These are phyloP conservation scores for Aphelenchoides bicaudatus DNA, from an alignment of 2,888 invertebrate genomes.

Conservation along the genomic window DNA sequence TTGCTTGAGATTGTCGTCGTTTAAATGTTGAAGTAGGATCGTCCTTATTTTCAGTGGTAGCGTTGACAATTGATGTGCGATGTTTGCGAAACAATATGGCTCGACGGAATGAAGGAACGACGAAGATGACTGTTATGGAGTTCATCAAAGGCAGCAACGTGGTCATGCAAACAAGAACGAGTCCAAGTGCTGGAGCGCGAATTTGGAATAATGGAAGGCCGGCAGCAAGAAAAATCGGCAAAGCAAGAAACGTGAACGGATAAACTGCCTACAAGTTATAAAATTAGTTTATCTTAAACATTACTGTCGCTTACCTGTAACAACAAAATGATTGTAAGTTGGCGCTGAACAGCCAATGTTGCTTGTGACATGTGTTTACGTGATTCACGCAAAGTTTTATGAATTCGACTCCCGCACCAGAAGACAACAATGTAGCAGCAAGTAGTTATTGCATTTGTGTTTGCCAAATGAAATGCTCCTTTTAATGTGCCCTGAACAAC, in stretches of 20 bases:
- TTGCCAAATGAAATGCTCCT: slow-evolving; percentile 13
- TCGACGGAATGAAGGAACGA: slow-evolving; percentile 8
- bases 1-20: too few species aligned
- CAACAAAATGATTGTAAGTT: slow-evolving; percentile 13
- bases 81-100: too few species aligned
- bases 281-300: background rate
- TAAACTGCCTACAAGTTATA: background rate
- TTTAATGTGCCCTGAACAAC: background rate
- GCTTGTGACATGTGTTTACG: background rate
- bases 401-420: slow-evolving; percentile 4
- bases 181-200: background rate
- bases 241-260: background rate
- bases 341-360: slow-evolving; percentile 6
- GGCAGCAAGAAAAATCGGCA: slow-evolving; percentile 14
- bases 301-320: background rate
- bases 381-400: slow-evolving; percentile 4
- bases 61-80: too few species aligned
- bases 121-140: slow-evolving; percentile 4
- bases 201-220: background rate
- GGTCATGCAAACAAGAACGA: background rate
- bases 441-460: slow-evolving; percentile 6
- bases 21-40: too few species aligned
- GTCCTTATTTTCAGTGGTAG: too few species aligned
- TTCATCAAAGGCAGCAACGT: background rate
- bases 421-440: slow-evolving; percentile 3